Conservation (phyloP, 1,140 invertebrate genomes). For the Psix sp. region DNA sequence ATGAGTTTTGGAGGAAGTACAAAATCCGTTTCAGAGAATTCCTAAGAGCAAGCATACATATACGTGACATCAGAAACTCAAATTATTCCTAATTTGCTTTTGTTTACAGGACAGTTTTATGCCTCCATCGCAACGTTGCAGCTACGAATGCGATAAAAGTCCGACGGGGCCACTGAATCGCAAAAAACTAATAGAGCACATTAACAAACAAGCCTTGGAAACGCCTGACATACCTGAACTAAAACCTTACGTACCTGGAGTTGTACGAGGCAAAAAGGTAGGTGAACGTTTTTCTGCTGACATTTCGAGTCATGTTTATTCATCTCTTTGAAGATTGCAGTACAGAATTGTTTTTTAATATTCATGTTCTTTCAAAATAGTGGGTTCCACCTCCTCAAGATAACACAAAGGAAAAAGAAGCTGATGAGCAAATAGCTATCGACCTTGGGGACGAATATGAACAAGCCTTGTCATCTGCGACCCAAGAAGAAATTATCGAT, state of each 20-base stretch:
- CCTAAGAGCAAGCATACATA: no score
- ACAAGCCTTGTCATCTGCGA: slow-evolving; percentile 90
- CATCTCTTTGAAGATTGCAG: no score
- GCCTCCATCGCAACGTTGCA: slow-evolving; percentile 95
- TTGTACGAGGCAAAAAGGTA: slow-evolving; percentile 93
- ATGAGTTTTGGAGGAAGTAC: no score
- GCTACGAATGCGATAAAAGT: slow-evolving; percentile 95
- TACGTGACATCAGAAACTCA: not conserved
- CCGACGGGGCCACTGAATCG: slow-evolving; percentile 97
- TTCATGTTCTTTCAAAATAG: slow-evolving; percentile 76
- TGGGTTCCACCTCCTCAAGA: slow-evolving; percentile 92
- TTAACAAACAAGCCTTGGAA: slow-evolving; percentile 97
- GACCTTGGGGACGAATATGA: slow-evolving; percentile 98
- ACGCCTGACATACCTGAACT: slow-evolving; percentile 98
- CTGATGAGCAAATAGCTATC: slow-evolving; percentile 93
- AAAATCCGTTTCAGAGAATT: no score
- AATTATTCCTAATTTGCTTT: slow-evolving; percentile 7
- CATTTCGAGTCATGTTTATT: no score
- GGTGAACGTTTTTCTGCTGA: slow-evolving; percentile 35
- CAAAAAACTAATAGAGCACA: slow-evolving; percentile 97
- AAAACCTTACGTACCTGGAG: slow-evolving; percentile 94
- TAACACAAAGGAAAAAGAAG: slow-evolving; percentile 85
- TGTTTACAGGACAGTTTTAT: slow-evolving; percentile 93
- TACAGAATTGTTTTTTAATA: no score
- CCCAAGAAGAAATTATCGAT: slow-evolving; percentile 99